Conservation (phyloP, 1,140 invertebrate species). For the Drosophila grimshawi region DNA sequence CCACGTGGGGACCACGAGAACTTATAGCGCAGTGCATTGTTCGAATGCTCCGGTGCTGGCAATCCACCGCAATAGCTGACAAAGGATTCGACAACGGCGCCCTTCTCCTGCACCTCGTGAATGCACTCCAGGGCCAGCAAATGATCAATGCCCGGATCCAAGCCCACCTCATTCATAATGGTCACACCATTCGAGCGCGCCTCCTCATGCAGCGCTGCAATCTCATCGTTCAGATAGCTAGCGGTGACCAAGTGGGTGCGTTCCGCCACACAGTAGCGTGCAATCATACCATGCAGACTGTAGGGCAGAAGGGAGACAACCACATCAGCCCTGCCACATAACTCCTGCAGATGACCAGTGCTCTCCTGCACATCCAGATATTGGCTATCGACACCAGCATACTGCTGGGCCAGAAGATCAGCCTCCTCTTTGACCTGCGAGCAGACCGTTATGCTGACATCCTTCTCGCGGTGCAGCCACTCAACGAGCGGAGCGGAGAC, state of each 20-base stretch:
- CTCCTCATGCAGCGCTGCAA: conserved; percentile 91
- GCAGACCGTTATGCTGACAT: conserved; percentile 92
- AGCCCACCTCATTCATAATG: conserved; percentile 96
- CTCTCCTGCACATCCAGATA: conserved; percentile 92
- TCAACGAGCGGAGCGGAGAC: conserved; percentile 97
- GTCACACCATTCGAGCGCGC: conserved; percentile 94
- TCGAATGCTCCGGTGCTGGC: conserved; percentile 97
- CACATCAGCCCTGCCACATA: conserved; percentile 92
- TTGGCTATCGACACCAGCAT: conserved; percentile 91
- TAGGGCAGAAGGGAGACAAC: conserved; percentile 97
- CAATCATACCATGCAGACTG: conserved; percentile 93
- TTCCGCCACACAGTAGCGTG: conserved; percentile 93
- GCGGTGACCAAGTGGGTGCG: conserved; percentile 98
- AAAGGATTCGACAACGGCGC: conserved; percentile 96
- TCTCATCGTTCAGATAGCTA: conserved; percentile 95
- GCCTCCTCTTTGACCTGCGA: conserved; percentile 95
- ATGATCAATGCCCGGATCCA: conserved; percentile 99
- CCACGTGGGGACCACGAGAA: conserved; percentile 98
- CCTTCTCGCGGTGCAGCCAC: conserved; percentile 94
- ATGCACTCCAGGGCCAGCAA: conserved; percentile 98
- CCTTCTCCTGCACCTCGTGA: conserved; percentile 91
- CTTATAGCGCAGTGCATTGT: conserved; percentile 98
- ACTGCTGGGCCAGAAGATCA: conserved; percentile 91
- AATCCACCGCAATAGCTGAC: conserved; percentile 98
- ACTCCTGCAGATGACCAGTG: conserved; percentile 88